phyloP scores from a whole-genome alignment of 2,113 vertebrate species.

The Opisthocomus hoazin region DNA sequence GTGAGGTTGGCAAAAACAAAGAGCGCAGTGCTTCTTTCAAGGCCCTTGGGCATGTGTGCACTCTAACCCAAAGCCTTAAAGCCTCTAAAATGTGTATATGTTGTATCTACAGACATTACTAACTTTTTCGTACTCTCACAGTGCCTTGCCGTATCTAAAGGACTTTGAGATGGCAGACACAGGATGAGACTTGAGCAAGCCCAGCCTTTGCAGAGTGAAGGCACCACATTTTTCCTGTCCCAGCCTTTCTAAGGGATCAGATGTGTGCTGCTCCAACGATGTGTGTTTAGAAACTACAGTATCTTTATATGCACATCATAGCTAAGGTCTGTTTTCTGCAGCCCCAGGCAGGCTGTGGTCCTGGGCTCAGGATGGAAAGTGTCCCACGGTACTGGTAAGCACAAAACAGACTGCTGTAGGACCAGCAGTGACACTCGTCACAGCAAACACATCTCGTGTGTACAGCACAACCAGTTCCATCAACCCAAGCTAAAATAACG shows the following conservation, averaged over 20 bases:
- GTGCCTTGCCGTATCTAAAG: neutral
- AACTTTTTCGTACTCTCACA: neutral
- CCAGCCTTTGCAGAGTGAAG: neutral
- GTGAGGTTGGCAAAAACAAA: neutral
- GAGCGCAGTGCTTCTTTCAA: neutral
- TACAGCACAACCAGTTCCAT: neutral
- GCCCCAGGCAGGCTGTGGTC: neutral
- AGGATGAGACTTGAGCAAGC: neutral
- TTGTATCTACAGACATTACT: neutral
- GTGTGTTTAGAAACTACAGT: neutral
- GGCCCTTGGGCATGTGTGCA: neutral
- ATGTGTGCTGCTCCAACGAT: neutral
- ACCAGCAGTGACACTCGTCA: neutral
- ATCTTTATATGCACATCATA: neutral
- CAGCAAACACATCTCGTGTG: neutral
- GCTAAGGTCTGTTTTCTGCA: neutral
- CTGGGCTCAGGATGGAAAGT: neutral
- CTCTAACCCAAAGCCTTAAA: neutral
- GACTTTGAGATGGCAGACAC: neutral
- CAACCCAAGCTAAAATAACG: neutral
- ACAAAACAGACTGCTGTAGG: neutral
- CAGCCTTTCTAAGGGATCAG: neutral
- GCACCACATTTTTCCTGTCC: neutral
- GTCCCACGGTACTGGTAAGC: neutral
- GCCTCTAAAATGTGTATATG: neutral